These are phyloP conservation scores for Atta texana DNA, from an alignment of 1,140 invertebrate genomes.

Conservation along the genomic window DNA sequence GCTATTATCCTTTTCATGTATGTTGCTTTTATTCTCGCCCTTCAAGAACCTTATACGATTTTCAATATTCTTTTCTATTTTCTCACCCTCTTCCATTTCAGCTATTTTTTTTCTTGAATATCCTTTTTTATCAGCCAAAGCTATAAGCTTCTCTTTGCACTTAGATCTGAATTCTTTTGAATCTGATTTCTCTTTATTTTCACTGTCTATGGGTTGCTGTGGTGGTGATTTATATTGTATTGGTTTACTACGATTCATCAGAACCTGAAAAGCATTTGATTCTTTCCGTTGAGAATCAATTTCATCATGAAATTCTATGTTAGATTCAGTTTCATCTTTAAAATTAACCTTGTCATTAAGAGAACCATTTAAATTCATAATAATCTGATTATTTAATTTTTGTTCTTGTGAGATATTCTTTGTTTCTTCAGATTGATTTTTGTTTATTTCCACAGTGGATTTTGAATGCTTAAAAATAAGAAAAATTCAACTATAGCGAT, in stretches of 20 bases:
- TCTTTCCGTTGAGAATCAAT: constrained; percentile 32
- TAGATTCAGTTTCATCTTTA: background rate
- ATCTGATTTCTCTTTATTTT: constrained; percentile 30
- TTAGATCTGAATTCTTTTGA: constrained; percentile 64
- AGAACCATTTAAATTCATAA: background rate
- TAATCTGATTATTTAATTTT: background rate
- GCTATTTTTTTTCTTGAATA: constrained; percentile 77
- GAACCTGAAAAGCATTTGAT: constrained; percentile 78
- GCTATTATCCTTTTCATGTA: constrained; percentile 63
- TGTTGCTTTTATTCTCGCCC: constrained; percentile 53
- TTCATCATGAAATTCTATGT: background rate
- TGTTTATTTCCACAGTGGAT: background rate
- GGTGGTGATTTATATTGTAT: constrained; percentile 35
- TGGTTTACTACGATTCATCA: constrained; percentile 75
- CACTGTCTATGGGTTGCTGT: background rate
- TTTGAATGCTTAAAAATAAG: constrained; percentile 13
- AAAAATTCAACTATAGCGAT: background rate
- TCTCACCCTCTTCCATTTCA: constrained; percentile 77
- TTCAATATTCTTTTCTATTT: constrained; percentile 75
- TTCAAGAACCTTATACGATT: constrained; percentile 78
- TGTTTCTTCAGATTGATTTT: background rate
- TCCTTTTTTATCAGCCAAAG: constrained; percentile 77
- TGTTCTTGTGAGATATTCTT: background rate
- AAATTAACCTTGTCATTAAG: background rate
- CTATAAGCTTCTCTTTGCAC: constrained; percentile 73